A percentile compares a stretch with the other conserved stretches of the same genome.
These are phyloP conservation scores for Helicoverpa assulta DNA, from an alignment of 2,888 invertebrate species.

Conservation along the genomic window DNA sequence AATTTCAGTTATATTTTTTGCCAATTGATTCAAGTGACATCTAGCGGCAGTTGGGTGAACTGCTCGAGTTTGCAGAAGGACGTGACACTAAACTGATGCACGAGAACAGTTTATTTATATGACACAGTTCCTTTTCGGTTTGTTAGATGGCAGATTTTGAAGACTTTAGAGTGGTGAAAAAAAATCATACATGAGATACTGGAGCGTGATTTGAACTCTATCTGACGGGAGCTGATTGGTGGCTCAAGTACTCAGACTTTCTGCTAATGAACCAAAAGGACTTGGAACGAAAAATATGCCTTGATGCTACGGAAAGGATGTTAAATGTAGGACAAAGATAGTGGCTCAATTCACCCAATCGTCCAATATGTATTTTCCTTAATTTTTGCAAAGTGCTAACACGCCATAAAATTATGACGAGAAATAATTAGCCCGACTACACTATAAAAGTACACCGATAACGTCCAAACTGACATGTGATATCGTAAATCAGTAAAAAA, in stretches of 20 bases:
- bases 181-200: no score
- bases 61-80: background rate
- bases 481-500: conserved; percentile 39
- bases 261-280: no score
- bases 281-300: no score
- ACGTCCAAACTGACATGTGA: conserved; percentile 28
- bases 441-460: conserved; percentile 17
- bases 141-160: conserved; percentile 2
- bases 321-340: no score
- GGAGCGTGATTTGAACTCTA: no score
- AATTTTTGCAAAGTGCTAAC: no score
- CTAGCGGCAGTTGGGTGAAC: conserved; percentile 20
- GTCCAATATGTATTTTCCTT: no score
- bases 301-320: no score
- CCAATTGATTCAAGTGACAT: conserved; percentile 8
- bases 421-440: background rate
- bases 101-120: no score
- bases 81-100: fast-evolving
- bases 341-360: no score
- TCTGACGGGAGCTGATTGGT: no score
- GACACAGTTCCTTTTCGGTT: background rate
- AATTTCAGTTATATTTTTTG: background rate
- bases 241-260: no score
- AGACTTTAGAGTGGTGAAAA: background rate
- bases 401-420: background rate